Base-by-base conservation (phyloP, 2,113 vertebrate genomes). In the Zapornia atra region DNA sequence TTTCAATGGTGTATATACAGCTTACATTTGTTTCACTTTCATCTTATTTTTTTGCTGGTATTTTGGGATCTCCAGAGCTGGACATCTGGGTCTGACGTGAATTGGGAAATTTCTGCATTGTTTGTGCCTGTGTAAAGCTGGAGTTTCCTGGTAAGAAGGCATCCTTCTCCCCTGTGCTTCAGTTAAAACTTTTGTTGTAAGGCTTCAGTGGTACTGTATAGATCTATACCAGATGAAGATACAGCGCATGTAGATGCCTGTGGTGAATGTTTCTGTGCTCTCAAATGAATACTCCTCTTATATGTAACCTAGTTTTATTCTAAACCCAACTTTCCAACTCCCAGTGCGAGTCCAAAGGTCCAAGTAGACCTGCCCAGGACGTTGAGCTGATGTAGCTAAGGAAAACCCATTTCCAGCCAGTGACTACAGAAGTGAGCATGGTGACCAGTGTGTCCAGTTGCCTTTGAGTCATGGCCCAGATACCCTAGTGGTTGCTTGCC, bases 11-110 rank as follows among this genome's bases (percentile, higher is more conserved):
- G 48, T 48, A 90, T 69, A 82, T 8, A 24, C 46, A 77, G 66
- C 36, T 93, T 79, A n/a, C 20, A 18, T 86, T 82, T 70, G 54
- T 91, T 94, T 96, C 48, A 12, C 57, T 96, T 94, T 96, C 78
- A 29, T 69, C 70, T 84, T 87, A 34, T 24, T 44, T 94, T 54
- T 77, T 61, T 48, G 20, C 77, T 94, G 84, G 51, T 92, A 57
- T 65, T 92, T 94, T 66, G 87, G 70, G 29, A 79, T 96, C 54
- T 40, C 40, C 42, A 80, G 82, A 88, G 33, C n/a, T 76, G 66
- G 40, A 68, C 48, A 69, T 84, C 84, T 89, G 73, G 36, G n/a
- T 89, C 54, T 90, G 50, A 80, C 7, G 1, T 46, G 48, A 79
- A 42, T 3, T 92, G 73, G 66, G 70, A 65, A 54, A 76, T 28